Conservation (phyloP, 1,140 invertebrate genomes). For the Conus ventricosus region DNA sequence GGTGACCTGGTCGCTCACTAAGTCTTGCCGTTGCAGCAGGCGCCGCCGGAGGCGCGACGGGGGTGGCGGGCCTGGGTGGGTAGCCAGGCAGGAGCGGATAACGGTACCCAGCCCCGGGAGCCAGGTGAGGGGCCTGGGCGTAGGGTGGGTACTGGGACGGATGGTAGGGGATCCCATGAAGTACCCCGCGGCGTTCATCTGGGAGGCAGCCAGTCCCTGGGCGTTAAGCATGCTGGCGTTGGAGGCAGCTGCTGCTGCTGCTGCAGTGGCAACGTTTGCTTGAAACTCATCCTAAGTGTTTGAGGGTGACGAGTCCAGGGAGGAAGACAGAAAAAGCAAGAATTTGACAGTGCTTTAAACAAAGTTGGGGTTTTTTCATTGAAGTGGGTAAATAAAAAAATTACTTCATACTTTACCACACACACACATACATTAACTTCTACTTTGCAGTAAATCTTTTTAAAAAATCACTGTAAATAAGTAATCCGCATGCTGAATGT, state of each 20-base stretch:
- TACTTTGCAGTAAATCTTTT: not conserved
- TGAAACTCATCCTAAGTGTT: conserved; percentile 17
- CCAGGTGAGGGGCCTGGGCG: not conserved
- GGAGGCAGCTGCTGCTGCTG: conserved; percentile 34
- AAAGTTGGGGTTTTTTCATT: not conserved
- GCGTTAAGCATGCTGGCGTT: conserved; percentile 21
- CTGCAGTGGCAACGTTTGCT: not conserved
- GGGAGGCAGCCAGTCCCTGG: conserved; percentile 1
- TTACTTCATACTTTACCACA: not conserved
- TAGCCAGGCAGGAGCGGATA: conserved; percentile 76
- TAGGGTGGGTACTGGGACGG: conserved; percentile 22
- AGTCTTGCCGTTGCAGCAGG: not conserved
- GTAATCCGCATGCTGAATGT: not conserved
- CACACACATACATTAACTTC: no score
- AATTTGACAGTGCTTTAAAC: not conserved
- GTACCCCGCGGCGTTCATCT: conserved; percentile 31
- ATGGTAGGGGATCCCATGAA: conserved; percentile 39
- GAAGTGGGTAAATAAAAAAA: not conserved
- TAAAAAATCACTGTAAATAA: not conserved
- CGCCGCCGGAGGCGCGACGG: not conserved
- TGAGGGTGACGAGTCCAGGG: not conserved
- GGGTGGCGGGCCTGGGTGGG: conserved; percentile 70
- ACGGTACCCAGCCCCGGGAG: conserved; percentile 63
- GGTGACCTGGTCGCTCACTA: conserved; percentile 21
- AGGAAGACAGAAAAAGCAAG: not conserved